Percentiles rank a stretch among this genome's conserved stretches.
Conservation (phyloP, 2,888 invertebrate species). For the Sminthurinus aureus region DNA sequence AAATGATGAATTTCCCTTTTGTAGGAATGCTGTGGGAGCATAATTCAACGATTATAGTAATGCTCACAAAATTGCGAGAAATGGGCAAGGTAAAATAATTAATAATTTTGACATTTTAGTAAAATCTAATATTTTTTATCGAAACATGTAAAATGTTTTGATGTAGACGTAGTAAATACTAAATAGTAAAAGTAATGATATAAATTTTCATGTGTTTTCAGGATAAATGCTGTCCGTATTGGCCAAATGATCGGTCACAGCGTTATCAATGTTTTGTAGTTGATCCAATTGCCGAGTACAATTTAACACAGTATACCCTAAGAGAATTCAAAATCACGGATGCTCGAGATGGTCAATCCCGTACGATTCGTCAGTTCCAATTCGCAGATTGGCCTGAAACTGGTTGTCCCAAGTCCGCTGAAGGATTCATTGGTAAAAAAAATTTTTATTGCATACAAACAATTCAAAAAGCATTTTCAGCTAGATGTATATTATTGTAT, state of each 20-base stretch:
- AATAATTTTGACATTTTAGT: background rate
- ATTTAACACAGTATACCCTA: constrained; percentile 99
- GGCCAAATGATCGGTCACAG: constrained; percentile 97
- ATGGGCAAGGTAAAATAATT: constrained; percentile 83
- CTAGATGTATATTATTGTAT: no score
- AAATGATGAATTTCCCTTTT: background rate
- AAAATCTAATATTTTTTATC: background rate
- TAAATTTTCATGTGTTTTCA: constrained; percentile 62
- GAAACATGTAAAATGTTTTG: background rate
- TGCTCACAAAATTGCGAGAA: constrained; percentile 97
- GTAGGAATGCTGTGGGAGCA: constrained; percentile 95
- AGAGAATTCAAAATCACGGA: constrained; percentile 99
- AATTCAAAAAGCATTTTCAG: no score
- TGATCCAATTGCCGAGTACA: constrained; percentile 99
- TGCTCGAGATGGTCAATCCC: constrained; percentile 93
- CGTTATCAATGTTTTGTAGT: constrained; percentile 98
- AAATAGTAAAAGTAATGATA: background rate
- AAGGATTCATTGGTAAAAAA: constrained; percentile 81
- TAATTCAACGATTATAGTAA: constrained; percentile 98
- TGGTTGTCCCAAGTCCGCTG: constrained; percentile 96
- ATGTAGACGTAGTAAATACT: background rate
- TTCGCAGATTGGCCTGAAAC: constrained; percentile 97
- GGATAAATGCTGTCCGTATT: constrained; percentile 99
- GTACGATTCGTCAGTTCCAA: constrained; percentile 95
- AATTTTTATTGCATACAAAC: no score